phyloP scores from a whole-genome alignment of 2,113 vertebrate genomes.

The Alethe diademata region DNA sequence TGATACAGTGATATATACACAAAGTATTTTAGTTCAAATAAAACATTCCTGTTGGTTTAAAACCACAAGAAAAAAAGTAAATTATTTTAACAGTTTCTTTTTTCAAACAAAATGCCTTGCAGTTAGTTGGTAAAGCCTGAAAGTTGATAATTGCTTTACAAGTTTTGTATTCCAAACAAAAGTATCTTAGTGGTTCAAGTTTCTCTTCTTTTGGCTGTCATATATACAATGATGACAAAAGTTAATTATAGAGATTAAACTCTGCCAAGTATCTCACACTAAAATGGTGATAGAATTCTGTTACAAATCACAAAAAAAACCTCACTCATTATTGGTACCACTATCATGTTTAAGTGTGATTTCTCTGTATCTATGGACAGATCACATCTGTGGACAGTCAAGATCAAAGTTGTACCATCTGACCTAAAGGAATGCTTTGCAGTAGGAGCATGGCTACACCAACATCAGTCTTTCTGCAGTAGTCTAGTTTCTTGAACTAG shows the following conservation, averaged over 20 bases:
- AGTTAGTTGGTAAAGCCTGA: conserved; percentile 18
- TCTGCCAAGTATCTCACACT: not conserved
- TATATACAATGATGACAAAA: not conserved
- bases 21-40: not conserved
- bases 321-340: not conserved
- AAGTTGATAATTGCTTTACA: conserved; percentile 37
- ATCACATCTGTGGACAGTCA: not conserved
- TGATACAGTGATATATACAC: not conserved
- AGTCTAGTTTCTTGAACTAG: not conserved
- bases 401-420: not conserved
- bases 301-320: not conserved
- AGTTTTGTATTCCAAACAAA: conserved; percentile 40
- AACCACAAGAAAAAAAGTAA: not conserved
- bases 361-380: not conserved
- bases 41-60: not conserved
- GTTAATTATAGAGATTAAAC: not conserved
- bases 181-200: not conserved
- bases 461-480: not conserved
- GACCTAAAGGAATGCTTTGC: not conserved
- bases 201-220: not conserved
- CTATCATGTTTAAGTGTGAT: fast-evolving
- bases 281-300: not conserved
- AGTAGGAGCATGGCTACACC: not conserved
- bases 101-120: conserved; percentile 25
- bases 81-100: conserved; percentile 17